Base-by-base conservation (phyloP, 1,140 invertebrate genomes). In the Orchestia grillus region DNA sequence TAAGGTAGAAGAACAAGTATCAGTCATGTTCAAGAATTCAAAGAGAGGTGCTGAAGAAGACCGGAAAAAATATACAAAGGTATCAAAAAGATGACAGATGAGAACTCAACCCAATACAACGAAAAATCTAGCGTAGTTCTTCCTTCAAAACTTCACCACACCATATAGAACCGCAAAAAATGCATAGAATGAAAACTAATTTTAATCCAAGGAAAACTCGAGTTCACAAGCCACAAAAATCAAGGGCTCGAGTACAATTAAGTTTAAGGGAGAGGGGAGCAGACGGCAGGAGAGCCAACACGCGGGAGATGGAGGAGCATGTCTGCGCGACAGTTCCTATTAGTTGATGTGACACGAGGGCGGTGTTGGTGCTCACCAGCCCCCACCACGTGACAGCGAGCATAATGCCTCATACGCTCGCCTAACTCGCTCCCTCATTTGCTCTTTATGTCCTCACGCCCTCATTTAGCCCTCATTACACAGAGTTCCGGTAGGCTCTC, bases 261-360 rank as follows among this genome's bases (percentile, higher is more conserved):
- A 90, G 88, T 0, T 0, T 40, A 87, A 41, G 88, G 88, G 0
- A 36, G 41, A 44, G 28, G 15, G 43, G 88, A 90, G 42, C 36
- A 41, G 41, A 90, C 36, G 62, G 62, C 11, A 3, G 62, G 62
- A 77, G 28, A 36, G 62, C 62, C 15, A 77, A 77, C 62, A 36
- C 28, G 62, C 11, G 62, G 28, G 62, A 77, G 62, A 77, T 77
- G 62, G 62, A 90, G 42, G 88, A 90, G 88, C 88, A 42, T 90
- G 88, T 90, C 88, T 90, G 88, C 15, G 88, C 88, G 88, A 90
- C 88, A 90, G 88, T 90, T 90, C 88, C 88, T 90, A 90, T 90
- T 90, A 90, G 88, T 90, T 90, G 88, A 90, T 41, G 88, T 90
- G 88, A 90, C 88, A 90, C 88, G n/a, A 44, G 88, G 88, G 1